Conservation (phyloP, 2,113 vertebrate species). For the Gasterosteus aculeatus region DNA sequence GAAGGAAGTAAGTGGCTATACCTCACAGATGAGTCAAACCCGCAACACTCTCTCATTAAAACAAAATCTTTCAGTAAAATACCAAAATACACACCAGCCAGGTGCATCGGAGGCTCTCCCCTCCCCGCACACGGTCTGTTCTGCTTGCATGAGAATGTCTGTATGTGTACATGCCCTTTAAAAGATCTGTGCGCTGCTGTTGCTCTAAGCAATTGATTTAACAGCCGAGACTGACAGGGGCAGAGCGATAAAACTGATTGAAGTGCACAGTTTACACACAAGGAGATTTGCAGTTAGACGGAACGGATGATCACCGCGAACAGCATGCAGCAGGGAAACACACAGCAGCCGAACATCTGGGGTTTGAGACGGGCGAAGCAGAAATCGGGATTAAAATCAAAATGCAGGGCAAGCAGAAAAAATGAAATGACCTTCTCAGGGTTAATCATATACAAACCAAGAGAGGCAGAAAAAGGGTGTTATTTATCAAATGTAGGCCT, state of each 20-base stretch:
- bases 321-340: slow-evolving; percentile 19
- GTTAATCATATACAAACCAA: slow-evolving; percentile 9
- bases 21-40: slow-evolving; percentile 30
- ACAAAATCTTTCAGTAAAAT: slow-evolving; percentile 3
- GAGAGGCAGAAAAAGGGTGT: neutral
- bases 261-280: slow-evolving; percentile 56
- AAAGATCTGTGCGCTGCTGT: slow-evolving; percentile 36
- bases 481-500: too few species aligned
- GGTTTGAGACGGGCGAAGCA: slow-evolving; percentile 35
- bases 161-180: slow-evolving; percentile 44
- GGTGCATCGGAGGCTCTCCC: slow-evolving; percentile 3
- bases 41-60: slow-evolving; percentile 28
- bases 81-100: neutral
- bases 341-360: slow-evolving; percentile 62
- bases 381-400: slow-evolving; percentile 49
- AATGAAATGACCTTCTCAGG: neutral
- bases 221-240: slow-evolving; percentile 37
- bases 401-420: slow-evolving; percentile 18
- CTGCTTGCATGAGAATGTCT: slow-evolving; percentile 35
- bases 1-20: slow-evolving; percentile 23
- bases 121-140: neutral
- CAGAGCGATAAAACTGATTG: slow-evolving; percentile 57
- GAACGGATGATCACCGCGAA: slow-evolving; percentile 50
- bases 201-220: slow-evolving; percentile 57
- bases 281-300: slow-evolving; percentile 55